Evolutionary conservation across 2,113 vertebrate species (phyloP), one percentile per base, ranked within the genome.

Genomic region (Agapornis roseicollis): DNA sequence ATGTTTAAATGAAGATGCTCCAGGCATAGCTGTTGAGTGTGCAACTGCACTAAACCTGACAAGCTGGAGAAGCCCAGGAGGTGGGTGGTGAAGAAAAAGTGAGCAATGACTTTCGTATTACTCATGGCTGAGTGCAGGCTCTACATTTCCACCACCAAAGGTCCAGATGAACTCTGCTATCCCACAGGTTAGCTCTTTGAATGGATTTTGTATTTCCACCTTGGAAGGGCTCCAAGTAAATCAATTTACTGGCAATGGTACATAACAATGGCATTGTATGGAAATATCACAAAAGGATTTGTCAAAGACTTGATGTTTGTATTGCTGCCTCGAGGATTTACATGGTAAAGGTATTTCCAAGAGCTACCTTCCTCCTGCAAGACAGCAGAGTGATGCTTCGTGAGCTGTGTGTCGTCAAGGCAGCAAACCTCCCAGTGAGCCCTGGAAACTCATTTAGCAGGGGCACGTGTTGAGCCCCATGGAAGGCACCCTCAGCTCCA

Each of bases 101-200:
- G 9, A 90, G 46, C 44, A 56, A 20, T 66, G 58, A 6, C 3
- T 82, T 90, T 83, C 46, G 25, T 53, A 39, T 28, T 63, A 10
- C 28, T 46, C 0, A 0, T 33, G 37, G n/a, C 68, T 22, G 25
- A 73, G 31, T 9, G 10, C 0, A 0, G 44, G 9, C 28, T 85
- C 27, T 52, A 47, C 13, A n/a, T 60, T 91, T 80, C 81, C 37
- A 60, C 7, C 11, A 39, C 11, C 47, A 77, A 85, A 88, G 14
- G 28, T 65, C 23, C 28, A 27, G 42, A 24, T 27, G 60, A 92
- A 42, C 46, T 50, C 31, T 63, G 19, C 42, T 70, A 3, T 53
- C 6, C 18, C 39, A 28, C 49, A 56, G 58, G 2, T 50, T 88
- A 86, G 19, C 28, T 93, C 91, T 66, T 58, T 74, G 35, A 50